These are phyloP conservation scores for Sialis fuliginosa DNA, from an alignment of 2,888 invertebrate species.

Conservation along the genomic window DNA sequence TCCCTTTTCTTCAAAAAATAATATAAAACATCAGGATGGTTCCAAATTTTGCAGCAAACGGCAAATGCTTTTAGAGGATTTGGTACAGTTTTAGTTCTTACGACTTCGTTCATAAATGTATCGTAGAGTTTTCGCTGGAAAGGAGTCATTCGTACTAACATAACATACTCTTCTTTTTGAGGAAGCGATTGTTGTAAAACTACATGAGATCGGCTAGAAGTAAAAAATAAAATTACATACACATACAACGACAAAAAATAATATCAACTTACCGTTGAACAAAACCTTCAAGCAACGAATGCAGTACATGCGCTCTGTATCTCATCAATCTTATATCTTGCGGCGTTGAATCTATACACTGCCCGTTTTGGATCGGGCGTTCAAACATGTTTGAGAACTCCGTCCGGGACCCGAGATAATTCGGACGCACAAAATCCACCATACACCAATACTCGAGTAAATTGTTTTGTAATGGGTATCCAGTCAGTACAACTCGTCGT, in stretches of 20 bases:
- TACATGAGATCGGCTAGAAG: conserved; percentile 65
- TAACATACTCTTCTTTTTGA: conserved; percentile 86
- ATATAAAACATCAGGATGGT: conserved; percentile 83
- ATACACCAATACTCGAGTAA: conserved; percentile 95
- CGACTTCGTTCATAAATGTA: conserved; percentile 84
- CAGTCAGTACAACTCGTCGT: conserved; percentile 87
- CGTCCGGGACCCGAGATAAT: conserved; percentile 89
- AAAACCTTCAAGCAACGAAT: conserved; percentile 86
- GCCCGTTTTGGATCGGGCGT: conserved; percentile 94
- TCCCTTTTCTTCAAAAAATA: conserved; percentile 70
- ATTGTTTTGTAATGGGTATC: conserved; percentile 97
- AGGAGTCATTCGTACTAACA: conserved; percentile 71
- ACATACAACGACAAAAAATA: neutral
- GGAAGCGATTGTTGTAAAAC: conserved; percentile 86
- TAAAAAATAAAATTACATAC: conserved; percentile 4
- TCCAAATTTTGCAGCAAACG: conserved; percentile 97
- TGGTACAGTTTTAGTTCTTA: conserved; percentile 67
- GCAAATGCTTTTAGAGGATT: conserved; percentile 97
- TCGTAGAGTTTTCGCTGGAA: conserved; percentile 84
- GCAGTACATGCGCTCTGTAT: conserved; percentile 88
- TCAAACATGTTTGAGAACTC: conserved; percentile 99
- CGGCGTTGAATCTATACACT: conserved; percentile 92
- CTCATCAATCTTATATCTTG: conserved; percentile 88
- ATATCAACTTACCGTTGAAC: conserved; percentile 54
- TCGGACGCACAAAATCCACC: conserved; percentile 97